Base-by-base conservation (phyloP, 2,888 invertebrate genomes). In the Asteroscopus sphinx region DNA sequence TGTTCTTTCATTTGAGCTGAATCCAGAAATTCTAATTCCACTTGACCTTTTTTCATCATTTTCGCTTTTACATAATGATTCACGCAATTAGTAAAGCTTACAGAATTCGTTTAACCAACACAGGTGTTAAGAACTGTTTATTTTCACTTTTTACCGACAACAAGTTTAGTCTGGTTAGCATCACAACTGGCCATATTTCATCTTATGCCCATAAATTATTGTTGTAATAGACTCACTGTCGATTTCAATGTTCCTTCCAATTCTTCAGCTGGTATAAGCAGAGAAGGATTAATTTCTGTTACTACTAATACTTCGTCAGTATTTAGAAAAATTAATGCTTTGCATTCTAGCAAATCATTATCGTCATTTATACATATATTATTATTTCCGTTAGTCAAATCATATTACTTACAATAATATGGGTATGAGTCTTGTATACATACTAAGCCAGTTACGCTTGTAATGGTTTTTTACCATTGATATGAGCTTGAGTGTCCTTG, bases 131-230 rank as follows among this genome's bases (percentile, higher is more conserved):
- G 39, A 61, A 64, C 66, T 68, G 74, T 78, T 79, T 76, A 69
- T 78, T 77, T 76, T 68, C 35, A 48, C 51, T 78, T 77, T 76
- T 68, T 32, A 48, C 51, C 47, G 32, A 57, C 45, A 61, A 16
- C 41, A 45, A 48, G 70, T 74, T 81, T 82, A 48, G 70, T 74
- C 82, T 82, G 82, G 73, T 66, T 72, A 79, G 28, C 59, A 60
- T 81, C 81, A 73, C 39, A 58, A 42, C 60, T 52, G 32, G 54
- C 46, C 47, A 72, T 79, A 75, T 63, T 72, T 74, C 63, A 73
- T 72, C 63, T 56, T 61, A 62, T 32, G 48, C 33, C 26, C 53
- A 68, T 79, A 73, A 73, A 74, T 72, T 71, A 57, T 65, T 40
- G 30, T 65, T 37, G 26, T 61, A 69, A 73, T 64, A 60, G 44